A percentile compares a stretch with the other conserved stretches of the same genome.
Conservation (phyloP, 2,888 invertebrate species). For the Standfussiana lucernea region DNA sequence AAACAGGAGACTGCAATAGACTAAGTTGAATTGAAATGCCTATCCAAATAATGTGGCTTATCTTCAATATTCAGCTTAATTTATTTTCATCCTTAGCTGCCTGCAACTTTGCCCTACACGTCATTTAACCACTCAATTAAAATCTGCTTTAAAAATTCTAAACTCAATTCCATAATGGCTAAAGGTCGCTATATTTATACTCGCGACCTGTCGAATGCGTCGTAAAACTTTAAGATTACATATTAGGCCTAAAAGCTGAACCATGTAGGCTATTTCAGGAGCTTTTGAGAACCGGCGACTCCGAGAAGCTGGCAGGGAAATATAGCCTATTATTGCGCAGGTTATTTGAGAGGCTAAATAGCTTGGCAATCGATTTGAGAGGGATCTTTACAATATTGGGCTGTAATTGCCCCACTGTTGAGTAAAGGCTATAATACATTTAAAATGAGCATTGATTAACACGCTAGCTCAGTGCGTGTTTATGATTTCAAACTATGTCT, state of each 20-base stretch:
- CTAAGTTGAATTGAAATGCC: neutral
- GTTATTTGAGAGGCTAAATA: slow-evolving; percentile 16
- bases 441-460: neutral
- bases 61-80: neutral
- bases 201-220: slow-evolving; percentile 6
- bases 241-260: slow-evolving; percentile 70
- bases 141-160: slow-evolving; percentile 12
- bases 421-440: neutral
- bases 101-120: neutral
- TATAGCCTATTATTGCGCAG: slow-evolving; percentile 9
- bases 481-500: neutral
- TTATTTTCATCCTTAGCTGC: neutral
- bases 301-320: slow-evolving; percentile 13
- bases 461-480: neutral
- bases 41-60: neutral
- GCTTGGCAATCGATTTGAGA: slow-evolving; percentile 13
- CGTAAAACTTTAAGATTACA: slow-evolving; percentile 53
- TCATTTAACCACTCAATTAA: slow-evolving; percentile 26
- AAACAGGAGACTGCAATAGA: neutral
- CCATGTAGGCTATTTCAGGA: slow-evolving; percentile 67
- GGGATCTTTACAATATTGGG: neutral
- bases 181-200: slow-evolving; percentile 34
- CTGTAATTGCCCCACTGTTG: neutral
- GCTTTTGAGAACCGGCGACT: neutral
- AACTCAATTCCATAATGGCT: neutral